Evolutionary conservation across 2,797 vertebrate species (phyloP), one percentile per base, ranked within the genome.

Genomic region (Pangasius macronema): DNA sequence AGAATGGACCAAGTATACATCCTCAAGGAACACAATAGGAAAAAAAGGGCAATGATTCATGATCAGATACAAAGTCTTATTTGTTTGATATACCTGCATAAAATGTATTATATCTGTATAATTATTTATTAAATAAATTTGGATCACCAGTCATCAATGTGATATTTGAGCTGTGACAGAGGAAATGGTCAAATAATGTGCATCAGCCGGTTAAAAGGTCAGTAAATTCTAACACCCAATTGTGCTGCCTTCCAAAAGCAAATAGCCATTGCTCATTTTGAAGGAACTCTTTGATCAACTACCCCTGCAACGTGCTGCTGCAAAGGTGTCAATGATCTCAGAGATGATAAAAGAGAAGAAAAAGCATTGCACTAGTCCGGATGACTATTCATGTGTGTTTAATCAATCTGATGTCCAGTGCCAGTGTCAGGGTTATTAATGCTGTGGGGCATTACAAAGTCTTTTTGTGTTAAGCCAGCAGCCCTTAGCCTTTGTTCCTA

Each of bases 251-350:
- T 59, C 30, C 20, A 39, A 70, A 84, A 79, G 61, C 51, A 70
- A 49, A 67, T 55, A 79, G 49, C 51, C 49, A 27, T 51, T 51
- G 36, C 65, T 61, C 75, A 81, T 81, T 85, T 63, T 81, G 39
- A 73, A 81, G 39, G 22, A 53, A 27, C 22, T 30, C 39, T 85
- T 85, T 88, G 65, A 88, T 59, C 87, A 88, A 84, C 65, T 65
- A 83, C n/a, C 49, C 57, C 57, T 83, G 85, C 65, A 68, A 81
- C 53, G 73, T 18, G 53, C 46, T 79, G 33, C 85, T 79, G 87
- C 72, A 67, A 81, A 89, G 80, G 87, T 89, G 88, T 85, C 87
- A 89, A 86, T 88, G 75, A 89, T 87, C 86, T 84, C 83, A 87
- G 85, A 87, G 83, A 61, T 87, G 73, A 86, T 76, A 83, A 84